Base-by-base conservation (phyloP, 92 coral and sea anemone genomes). In the Phymanthus crucifer region DNA sequence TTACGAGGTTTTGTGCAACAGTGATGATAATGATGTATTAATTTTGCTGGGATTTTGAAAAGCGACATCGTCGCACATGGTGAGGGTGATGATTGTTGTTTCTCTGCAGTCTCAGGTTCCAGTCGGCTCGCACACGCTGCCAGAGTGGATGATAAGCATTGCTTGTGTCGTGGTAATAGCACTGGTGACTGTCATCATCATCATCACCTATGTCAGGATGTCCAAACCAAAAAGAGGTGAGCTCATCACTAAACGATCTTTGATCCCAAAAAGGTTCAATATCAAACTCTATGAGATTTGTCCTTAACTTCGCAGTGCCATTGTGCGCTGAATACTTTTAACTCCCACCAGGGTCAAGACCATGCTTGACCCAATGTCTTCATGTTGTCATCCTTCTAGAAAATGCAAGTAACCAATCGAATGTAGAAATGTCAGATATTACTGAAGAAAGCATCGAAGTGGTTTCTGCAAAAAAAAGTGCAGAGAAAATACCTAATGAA, bases 111-210 rank as follows among this genome's bases (percentile, higher is more conserved):
- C 68, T 12, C 13, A 57, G 43, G 10, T 38, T 23, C 81, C 48
- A 9, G 23, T 24, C 11, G 17, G 32, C 1, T 12, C 71, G 36
- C 38, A 77, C 57, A 61, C 81, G 38, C n/a, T 77, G 33, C 81
- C 81, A 37, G 81, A 64, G 26, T 77, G 81, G 81, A 61, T 77
- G 72, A 77, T 40, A 16, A 52, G 71, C 40, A 64, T 40, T 21
- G 72, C 81, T 29, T 77, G 81, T 61, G 24, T 61, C 6, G 72
- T 61, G 19, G 26, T 77, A 36, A 65, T 77, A 12, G 48, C 81
- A 34, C 38, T 77, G 72, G 58, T 77, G 17, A 77, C 72, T 32
- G 38, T 77, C 57, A 77, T 77, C 29, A 65, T 61, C 57, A 40
- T 77, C 32, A 70, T 77, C 57, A 54, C 13, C 37, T 77, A 77